These are phyloP conservation scores for Tachina lurida DNA, from an alignment of 2,888 invertebrate species.

Conservation along the genomic window DNA sequence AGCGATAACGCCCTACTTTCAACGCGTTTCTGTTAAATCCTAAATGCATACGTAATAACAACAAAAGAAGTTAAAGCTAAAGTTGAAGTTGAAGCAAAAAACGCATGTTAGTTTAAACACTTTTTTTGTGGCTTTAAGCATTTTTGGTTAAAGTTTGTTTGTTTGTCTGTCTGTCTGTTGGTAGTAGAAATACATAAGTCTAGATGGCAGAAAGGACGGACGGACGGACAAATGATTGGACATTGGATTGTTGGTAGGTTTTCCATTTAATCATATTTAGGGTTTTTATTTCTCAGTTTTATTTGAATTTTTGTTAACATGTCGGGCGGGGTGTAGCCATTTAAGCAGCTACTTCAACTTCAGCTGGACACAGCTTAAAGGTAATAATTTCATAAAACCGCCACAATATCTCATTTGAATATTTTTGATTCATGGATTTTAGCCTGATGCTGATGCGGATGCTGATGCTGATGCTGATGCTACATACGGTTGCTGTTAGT, in stretches of 20 bases:
- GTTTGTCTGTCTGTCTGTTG: constrained; percentile 15
- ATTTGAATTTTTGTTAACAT: constrained; percentile 35
- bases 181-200: constrained; percentile 27
- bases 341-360: constrained; percentile 66
- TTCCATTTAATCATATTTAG: constrained; percentile 65
- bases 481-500: neutral
- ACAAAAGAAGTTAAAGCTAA: constrained; percentile 24
- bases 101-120: constrained; percentile 63
- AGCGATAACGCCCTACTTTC: constrained; percentile 80
- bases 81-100: constrained; percentile 15
- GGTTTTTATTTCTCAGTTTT: constrained; percentile 37
- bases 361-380: constrained; percentile 63
- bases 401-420: constrained; percentile 71
- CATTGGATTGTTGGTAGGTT: constrained; percentile 49
- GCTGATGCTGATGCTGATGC: constrained; percentile 37
- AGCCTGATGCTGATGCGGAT: constrained; percentile 45
- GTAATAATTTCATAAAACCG: constrained; percentile 69
- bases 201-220: constrained; percentile 46
- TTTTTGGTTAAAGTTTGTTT: constrained; percentile 24
- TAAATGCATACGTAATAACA: constrained; percentile 6
- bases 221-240: constrained; percentile 54
- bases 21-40: constrained; percentile 74
- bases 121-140: constrained; percentile 60
- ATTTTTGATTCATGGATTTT: constrained; percentile 71
- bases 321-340: constrained; percentile 64